phyloP scores from a whole-genome alignment of 2,888 invertebrate genomes.

The Sipha maydis region DNA sequence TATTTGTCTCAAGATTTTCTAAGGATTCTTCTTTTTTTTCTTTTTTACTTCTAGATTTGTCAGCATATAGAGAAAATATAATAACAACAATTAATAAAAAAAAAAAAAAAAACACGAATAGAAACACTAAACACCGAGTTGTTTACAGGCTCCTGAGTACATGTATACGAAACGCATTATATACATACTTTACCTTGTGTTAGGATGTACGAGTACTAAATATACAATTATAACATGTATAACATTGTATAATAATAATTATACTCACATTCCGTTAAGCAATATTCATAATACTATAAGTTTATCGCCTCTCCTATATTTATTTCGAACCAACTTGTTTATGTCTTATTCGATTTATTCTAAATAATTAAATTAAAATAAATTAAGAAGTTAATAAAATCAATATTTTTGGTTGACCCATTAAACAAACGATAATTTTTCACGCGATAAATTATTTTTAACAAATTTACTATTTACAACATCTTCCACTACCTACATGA shows the following conservation, averaged over 20 bases:
- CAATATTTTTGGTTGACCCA: neutral
- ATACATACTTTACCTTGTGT: too few relatives aligned
- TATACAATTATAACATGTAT: too few relatives aligned
- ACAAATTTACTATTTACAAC: constrained; percentile 43
- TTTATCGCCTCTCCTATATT: neutral
- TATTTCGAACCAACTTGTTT: neutral
- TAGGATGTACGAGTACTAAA: too few relatives aligned
- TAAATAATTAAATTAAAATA: neutral
- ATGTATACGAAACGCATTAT: too few relatives aligned
- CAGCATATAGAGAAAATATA: neutral
- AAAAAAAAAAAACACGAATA: neutral
- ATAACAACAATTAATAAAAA: neutral
- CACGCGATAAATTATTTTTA: neutral
- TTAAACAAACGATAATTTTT: neutral
- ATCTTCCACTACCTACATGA: constrained; percentile 53
- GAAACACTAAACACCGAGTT: neutral
- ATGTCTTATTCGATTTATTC: neutral
- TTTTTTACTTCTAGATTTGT: neutral
- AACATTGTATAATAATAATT: too few relatives aligned
- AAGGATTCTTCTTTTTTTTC: neutral
- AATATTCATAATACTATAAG: neutral
- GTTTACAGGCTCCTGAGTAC: neutral
- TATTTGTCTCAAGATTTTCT: constrained; percentile 49
- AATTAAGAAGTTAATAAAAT: neutral
- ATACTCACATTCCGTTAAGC: too few relatives aligned